phyloP scores from a whole-genome alignment of 2,888 invertebrate species.

The Drosophila heteroneura region DNA sequence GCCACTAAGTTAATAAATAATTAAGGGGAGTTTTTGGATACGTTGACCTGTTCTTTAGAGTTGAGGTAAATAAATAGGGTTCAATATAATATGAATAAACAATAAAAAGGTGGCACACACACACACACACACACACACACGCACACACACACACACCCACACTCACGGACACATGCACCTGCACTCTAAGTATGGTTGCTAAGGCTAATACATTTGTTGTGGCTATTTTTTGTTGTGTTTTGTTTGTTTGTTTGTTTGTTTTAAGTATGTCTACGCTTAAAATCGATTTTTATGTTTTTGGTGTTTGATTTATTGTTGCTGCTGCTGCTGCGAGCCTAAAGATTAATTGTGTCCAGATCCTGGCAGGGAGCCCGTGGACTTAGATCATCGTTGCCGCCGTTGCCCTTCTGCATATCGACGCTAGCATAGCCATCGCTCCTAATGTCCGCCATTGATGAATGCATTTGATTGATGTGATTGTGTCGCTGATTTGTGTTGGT shows the following conservation, averaged over 20 bases:
- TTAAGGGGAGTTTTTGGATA: not conserved
- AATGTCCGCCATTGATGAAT: conserved; percentile 79
- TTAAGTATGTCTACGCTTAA: conserved; percentile 32
- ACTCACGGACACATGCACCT: conserved; percentile 4
- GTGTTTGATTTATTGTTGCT: conserved; percentile 30
- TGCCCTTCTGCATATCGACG: conserved; percentile 28
- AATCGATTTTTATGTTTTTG: conserved; percentile 43
- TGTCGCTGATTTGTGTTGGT: conserved; percentile 70
- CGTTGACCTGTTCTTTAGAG: not conserved
- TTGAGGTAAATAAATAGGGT: conserved; percentile 24
- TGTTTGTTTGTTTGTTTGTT: conserved; percentile 9
- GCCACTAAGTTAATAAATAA: conserved; percentile 19
- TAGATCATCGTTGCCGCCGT: conserved; percentile 76
- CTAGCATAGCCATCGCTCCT: conserved; percentile 58
- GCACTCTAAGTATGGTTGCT: conserved; percentile 17
- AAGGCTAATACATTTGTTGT: conserved; percentile 50
- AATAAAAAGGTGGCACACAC: not conserved
- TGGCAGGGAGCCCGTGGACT: conserved; percentile 89
- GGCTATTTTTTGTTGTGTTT: conserved; percentile 9
- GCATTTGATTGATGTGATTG: conserved; percentile 70
- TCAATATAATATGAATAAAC: not conserved
- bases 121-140: not conserved
- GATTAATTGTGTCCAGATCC: conserved; percentile 91
- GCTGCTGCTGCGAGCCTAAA: conserved; percentile 84
- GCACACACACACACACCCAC: not conserved